Percentiles rank a stretch among this genome's conserved stretches.
phyloP scores from a whole-genome alignment of 2,888 invertebrate genomes.

The Gymnocheta viridis region DNA sequence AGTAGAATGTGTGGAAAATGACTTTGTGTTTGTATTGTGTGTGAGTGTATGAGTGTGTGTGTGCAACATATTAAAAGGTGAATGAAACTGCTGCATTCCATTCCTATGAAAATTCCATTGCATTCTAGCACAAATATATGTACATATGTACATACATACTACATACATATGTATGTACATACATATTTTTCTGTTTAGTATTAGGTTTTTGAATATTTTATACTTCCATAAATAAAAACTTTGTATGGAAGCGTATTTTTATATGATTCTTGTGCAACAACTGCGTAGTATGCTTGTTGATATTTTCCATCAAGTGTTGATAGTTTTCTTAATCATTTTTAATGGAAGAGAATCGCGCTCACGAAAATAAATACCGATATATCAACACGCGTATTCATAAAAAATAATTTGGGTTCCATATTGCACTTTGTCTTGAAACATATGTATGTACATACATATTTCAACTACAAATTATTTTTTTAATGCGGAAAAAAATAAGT shows the following conservation, averaged over 20 bases:
- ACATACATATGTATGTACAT: not conserved
- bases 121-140: constrained; percentile 67
- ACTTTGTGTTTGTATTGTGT: constrained; percentile 25
- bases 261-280: constrained; percentile 6
- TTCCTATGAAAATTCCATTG: constrained; percentile 68
- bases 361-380: too few species aligned
- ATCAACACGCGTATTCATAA: too few species aligned
- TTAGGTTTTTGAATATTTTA: too few species aligned
- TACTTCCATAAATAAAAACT: constrained; percentile 21
- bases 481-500: too few species aligned
- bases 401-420: too few species aligned
- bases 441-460: too few species aligned
- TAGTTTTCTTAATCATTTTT: too few species aligned
- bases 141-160: not conserved
- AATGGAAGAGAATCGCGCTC: too few species aligned
- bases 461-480: too few species aligned
- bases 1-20: not conserved
- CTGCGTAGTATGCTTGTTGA: constrained; percentile 6
- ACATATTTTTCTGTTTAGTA: not conserved
- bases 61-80: constrained; percentile 67
- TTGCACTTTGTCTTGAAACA: too few species aligned
- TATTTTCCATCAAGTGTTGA: too few species aligned
- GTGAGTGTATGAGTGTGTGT: too few species aligned
- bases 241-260: constrained; percentile 8
- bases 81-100: constrained; percentile 73